Conservation (phyloP, 1,140 invertebrate species). For the Oryctes rhinoceros region DNA sequence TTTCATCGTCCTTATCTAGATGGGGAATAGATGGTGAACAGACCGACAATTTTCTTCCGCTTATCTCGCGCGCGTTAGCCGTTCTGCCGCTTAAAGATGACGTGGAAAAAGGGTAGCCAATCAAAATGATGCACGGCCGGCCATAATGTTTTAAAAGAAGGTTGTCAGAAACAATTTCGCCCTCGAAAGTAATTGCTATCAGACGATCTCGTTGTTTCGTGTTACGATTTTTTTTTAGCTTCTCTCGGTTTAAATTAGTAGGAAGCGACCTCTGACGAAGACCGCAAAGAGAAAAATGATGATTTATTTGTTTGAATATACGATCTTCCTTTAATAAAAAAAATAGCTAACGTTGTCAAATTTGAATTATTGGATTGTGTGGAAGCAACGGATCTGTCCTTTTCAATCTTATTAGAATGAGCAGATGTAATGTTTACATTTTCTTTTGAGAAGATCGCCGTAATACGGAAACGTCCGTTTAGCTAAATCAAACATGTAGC, state of each 20-base stretch:
- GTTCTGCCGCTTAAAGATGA: background rate
- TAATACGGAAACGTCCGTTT: background rate
- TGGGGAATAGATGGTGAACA: background rate
- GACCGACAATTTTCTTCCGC: conserved; percentile 3
- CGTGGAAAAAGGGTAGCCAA: conserved; percentile 2
- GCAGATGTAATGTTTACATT: conserved; percentile 2
- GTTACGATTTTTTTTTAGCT: too few species aligned
- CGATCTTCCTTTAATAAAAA: too few species aligned
- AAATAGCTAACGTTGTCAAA: too few species aligned
- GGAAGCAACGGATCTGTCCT: too few species aligned
- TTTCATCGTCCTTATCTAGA: background rate
- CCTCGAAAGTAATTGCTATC: background rate
- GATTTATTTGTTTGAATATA: too few species aligned
- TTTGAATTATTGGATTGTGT: too few species aligned
- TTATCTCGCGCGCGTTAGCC: background rate
- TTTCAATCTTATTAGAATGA: background rate
- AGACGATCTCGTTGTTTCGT: background rate
- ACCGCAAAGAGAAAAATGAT: too few species aligned
- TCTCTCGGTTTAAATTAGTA: too few species aligned
- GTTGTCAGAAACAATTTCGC: conserved; percentile 21
- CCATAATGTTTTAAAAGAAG: conserved; percentile 15
- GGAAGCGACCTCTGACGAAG: too few species aligned
- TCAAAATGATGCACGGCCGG: background rate
- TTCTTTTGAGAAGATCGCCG: background rate
- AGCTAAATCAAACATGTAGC: background rate